These are phyloP conservation scores for Xylota segnis DNA, from an alignment of 2,888 invertebrate species.

Conservation along the genomic window DNA sequence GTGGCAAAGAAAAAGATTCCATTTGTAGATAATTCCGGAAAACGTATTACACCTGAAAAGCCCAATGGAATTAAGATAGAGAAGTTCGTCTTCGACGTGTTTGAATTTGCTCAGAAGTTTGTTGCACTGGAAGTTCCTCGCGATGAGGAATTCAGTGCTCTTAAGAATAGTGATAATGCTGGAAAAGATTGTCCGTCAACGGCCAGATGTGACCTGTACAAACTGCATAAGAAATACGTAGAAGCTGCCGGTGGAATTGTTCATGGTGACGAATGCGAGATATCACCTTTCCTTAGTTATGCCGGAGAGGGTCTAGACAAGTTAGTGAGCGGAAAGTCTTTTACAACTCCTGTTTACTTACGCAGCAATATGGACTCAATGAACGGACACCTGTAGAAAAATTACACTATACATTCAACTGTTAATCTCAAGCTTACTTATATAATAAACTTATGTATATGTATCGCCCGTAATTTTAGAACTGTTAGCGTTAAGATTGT, in stretches of 20 bases:
- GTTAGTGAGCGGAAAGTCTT: slow-evolving; percentile 88
- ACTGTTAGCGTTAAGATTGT: slow-evolving; percentile 33
- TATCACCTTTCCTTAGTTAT: slow-evolving; percentile 96
- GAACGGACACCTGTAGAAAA: slow-evolving; percentile 81
- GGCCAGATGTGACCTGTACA: slow-evolving; percentile 90
- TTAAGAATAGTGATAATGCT: slow-evolving; percentile 96
- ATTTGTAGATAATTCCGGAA: slow-evolving; percentile 89
- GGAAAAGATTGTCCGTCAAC: slow-evolving; percentile 97
- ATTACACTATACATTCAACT: slow-evolving; percentile 41
- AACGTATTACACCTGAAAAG: slow-evolving; percentile 89
- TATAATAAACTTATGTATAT: slow-evolving; percentile 22
- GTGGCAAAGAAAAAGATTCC: slow-evolving; percentile 99
- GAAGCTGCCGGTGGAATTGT: slow-evolving; percentile 92
- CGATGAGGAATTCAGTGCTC: slow-evolving; percentile 97
- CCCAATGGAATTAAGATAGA: slow-evolving; percentile 99
- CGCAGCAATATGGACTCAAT: slow-evolving; percentile 84
- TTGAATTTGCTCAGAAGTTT: slow-evolving; percentile 95
- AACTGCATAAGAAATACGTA: slow-evolving; percentile 92
- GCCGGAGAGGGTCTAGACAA: slow-evolving; percentile 93
- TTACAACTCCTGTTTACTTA: slow-evolving; percentile 88
- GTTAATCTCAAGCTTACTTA: slow-evolving; percentile 33
- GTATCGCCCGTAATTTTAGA: slow-evolving; percentile 29
- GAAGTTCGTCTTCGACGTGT: slow-evolving; percentile 99
- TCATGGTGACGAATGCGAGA: slow-evolving; percentile 90
- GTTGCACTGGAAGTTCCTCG: slow-evolving; percentile 96